Conservation (phyloP, 2,113 vertebrate species). For the Caretta caretta region DNA sequence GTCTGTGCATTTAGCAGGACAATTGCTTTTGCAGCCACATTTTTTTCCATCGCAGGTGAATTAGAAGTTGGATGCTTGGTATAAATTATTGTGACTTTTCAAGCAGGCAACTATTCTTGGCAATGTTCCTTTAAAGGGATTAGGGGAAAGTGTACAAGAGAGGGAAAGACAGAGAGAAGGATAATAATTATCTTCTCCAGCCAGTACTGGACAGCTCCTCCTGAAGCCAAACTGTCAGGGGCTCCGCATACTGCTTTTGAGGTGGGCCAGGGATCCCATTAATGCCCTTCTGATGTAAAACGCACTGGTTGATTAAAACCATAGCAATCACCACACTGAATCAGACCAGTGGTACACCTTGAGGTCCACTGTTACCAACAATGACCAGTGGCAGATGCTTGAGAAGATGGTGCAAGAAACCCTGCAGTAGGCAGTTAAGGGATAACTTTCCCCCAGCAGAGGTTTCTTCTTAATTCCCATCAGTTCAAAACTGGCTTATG, state of each 20-base stretch:
- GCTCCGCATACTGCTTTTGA: not conserved
- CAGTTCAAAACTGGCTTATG: accelerated
- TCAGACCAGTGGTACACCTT: not conserved
- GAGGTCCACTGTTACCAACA: not conserved
- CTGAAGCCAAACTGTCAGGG: not conserved
- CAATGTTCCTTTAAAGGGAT: not conserved
- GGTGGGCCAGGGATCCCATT: not conserved
- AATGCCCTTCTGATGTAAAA: not conserved
- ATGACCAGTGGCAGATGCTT: not conserved
- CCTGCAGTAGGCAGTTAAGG: not conserved
- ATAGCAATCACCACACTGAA: not conserved
- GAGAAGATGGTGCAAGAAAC: not conserved
- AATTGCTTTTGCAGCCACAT: not conserved
- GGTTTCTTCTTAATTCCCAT: not conserved
- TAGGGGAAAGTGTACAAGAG: not conserved
- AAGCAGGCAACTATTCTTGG: not conserved
- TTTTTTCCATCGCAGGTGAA: not conserved
- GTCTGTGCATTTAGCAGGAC: not conserved
- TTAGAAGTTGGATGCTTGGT: not conserved
- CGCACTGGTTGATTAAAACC: not conserved
- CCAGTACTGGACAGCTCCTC: slow-evolving; percentile 67
- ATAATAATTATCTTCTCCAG: not conserved
- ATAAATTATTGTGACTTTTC: not conserved
- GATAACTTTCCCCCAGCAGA: not conserved
- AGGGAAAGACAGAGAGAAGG: not conserved